A percentile compares a stretch with the other conserved stretches of the same genome.
Conservation (phyloP, 1,140 invertebrate species). For the Phortica variegata region DNA sequence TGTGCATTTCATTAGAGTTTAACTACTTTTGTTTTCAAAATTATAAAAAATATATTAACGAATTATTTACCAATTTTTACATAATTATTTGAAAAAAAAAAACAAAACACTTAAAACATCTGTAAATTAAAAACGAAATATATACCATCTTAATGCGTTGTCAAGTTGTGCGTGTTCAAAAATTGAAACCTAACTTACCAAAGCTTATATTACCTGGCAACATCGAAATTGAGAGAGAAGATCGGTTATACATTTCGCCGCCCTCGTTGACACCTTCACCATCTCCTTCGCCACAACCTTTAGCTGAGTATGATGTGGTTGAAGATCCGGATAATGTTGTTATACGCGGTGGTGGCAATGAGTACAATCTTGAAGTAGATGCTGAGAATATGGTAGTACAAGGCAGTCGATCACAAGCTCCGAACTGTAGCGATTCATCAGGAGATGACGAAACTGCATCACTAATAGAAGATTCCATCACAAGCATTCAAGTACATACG, state of each 20-base stretch:
- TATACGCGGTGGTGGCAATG: slow-evolving; percentile 41
- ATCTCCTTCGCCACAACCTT: slow-evolving; percentile 47
- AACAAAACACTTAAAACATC: slow-evolving; percentile 20
- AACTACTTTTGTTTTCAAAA: slow-evolving; percentile 37
- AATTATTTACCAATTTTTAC: slow-evolving; percentile 44
- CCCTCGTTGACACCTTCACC: slow-evolving; percentile 41
- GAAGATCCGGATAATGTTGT: slow-evolving; percentile 54
- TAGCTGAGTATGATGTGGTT: slow-evolving; percentile 49
- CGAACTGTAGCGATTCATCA: slow-evolving; percentile 35
- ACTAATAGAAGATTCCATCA: slow-evolving; percentile 1
- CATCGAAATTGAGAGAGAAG: slow-evolving; percentile 38
- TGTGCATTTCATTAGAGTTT: too few species aligned
- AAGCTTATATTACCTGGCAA: slow-evolving; percentile 53
- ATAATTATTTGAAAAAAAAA: slow-evolving; percentile 20
- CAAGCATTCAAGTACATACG: slow-evolving; percentile 53
- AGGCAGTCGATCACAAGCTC: slow-evolving; percentile 48
- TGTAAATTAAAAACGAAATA: slow-evolving; percentile 34
- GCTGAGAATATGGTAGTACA: slow-evolving; percentile 53
- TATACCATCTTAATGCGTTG: slow-evolving; percentile 16
- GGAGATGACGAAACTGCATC: not conserved
- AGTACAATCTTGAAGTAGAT: slow-evolving; percentile 46
- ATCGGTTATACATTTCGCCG: slow-evolving; percentile 23
- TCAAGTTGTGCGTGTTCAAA: slow-evolving; percentile 54
- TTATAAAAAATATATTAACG: slow-evolving; percentile 32
- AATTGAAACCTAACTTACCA: slow-evolving; percentile 54